Evolutionary conservation across 2,113 vertebrate species (phyloP).

Genomic region (Tychaedon coryphoeus): DNA sequence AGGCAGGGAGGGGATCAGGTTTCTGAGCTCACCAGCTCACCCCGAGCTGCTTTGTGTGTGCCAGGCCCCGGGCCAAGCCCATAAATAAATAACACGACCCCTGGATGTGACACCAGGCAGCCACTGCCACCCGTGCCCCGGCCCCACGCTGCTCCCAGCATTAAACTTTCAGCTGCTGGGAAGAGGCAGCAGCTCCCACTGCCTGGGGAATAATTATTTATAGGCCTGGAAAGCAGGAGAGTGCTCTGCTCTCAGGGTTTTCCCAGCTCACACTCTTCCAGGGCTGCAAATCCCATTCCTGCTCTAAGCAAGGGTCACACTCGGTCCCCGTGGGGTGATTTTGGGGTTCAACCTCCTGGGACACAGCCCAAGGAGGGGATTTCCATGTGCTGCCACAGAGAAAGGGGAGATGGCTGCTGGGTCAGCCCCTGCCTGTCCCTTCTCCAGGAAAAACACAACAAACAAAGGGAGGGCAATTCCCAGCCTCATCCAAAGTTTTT

Average conservation of each 20-base stretch:
- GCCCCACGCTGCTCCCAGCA: background rate
- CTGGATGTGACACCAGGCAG: background rate
- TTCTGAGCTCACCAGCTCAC: constrained; percentile 21
- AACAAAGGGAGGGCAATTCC: background rate
- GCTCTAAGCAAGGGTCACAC: rapidly evolving
- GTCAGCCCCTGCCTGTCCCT: background rate
- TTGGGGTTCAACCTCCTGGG: background rate
- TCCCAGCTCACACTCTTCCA: background rate
- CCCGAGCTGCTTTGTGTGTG: constrained; percentile 2
- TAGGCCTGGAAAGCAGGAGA: rapidly evolving
- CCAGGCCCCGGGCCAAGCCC: background rate
- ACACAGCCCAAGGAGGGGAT: rapidly evolving
- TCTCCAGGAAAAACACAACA: background rate
- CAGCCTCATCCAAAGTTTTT: background rate
- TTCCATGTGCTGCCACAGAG: background rate
- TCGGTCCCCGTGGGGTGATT: rapidly evolving
- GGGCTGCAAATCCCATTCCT: background rate
- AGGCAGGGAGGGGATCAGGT: background rate
- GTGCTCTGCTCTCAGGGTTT: background rate
- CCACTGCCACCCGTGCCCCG: background rate
- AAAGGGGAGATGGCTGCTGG: background rate
- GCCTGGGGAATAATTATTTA: background rate
- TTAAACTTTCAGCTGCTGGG: background rate
- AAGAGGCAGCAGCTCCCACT: background rate
- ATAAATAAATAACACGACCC: constrained; percentile 56